Evolutionary conservation across 2,797 vertebrate species (phyloP).

Genomic region (Argentina silus): DNA sequence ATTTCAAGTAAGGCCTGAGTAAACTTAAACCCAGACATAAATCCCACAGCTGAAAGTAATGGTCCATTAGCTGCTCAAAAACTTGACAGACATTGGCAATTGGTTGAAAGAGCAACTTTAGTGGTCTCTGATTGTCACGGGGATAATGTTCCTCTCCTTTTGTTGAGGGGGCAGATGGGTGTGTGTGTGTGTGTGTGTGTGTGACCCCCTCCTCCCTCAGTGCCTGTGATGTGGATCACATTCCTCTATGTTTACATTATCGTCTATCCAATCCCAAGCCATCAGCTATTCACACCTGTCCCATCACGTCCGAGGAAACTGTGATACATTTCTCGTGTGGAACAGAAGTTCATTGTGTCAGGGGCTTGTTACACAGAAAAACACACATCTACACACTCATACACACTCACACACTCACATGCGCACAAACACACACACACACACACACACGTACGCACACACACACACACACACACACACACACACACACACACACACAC

Average conservation of each 20-base stretch:
- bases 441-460: constrained; percentile 25
- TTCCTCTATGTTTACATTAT: constrained; percentile 73
- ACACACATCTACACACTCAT: constrained; percentile 4
- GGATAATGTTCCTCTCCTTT: constrained; percentile 72
- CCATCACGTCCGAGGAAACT: constrained; percentile 66
- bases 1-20: constrained; percentile 23
- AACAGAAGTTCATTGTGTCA: constrained; percentile 68
- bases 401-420: constrained; percentile 30
- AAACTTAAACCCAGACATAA: constrained; percentile 34
- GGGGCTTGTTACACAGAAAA: constrained; percentile 8
- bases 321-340: constrained; percentile 60
- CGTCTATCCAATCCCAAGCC: constrained; percentile 50
- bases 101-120: constrained; percentile 58
- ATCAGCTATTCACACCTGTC: constrained; percentile 75
- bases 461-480: constrained; percentile 19
- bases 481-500: constrained; percentile 17
- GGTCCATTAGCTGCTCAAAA: constrained; percentile 44
- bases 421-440: constrained; percentile 33
- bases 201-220: constrained; percentile 57
- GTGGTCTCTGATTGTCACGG: constrained; percentile 62
- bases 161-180: constrained; percentile 36
- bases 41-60: constrained; percentile 52
- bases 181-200: background rate
- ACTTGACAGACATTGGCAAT: constrained; percentile 74
- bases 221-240: constrained; percentile 71